Conservation (phyloP, 2,797 vertebrate genomes). For the Anisognathus igniventris region DNA sequence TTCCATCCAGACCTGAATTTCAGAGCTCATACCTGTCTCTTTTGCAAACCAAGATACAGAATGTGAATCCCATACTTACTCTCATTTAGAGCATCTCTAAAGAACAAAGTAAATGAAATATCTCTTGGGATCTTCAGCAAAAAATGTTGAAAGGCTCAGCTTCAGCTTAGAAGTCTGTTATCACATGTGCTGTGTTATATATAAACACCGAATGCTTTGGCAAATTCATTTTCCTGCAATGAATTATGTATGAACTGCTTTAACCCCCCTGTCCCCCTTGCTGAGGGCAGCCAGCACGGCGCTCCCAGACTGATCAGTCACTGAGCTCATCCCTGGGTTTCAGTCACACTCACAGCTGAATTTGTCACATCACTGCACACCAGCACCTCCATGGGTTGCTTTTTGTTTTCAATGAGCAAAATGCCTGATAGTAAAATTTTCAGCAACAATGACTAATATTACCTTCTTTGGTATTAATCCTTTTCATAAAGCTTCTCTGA, state of each 20-base stretch:
- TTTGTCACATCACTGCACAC: not conserved
- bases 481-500: not conserved
- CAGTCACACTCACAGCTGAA: not conserved
- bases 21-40: not conserved
- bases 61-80: not conserved
- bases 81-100: not conserved
- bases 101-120: not conserved
- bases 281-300: not conserved
- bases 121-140: not conserved
- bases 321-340: not conserved
- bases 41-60: not conserved
- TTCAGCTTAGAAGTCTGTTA: conserved; percentile 4
- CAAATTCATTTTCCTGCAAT: conserved; percentile 6
- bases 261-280: not conserved
- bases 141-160: not conserved
- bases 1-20: not conserved
- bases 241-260: not conserved
- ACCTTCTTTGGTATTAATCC: not conserved
- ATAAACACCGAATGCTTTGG: not conserved
- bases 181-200: not conserved
- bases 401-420: not conserved
- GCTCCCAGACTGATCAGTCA: not conserved
- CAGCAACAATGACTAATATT: not conserved
- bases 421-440: not conserved
- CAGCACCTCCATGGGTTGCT: not conserved